Evolutionary conservation across 1,140 invertebrate species (phyloP).

Genomic region (Rhysida immarginata): DNA sequence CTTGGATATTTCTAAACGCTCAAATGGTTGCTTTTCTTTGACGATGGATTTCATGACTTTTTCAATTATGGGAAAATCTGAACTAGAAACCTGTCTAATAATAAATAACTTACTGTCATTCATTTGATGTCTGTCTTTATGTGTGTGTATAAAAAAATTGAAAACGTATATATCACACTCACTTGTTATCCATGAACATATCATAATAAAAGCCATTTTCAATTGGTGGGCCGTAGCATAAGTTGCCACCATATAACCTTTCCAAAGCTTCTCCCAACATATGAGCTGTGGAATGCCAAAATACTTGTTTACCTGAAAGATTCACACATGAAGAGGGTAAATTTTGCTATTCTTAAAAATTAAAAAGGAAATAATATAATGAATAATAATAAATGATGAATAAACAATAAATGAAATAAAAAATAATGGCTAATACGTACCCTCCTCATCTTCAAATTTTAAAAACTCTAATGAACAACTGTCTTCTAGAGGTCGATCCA

Average conservation of each 20-base stretch:
- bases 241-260: conserved; percentile 82
- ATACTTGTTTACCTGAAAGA: conserved; percentile 85
- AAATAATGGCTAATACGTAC: no score
- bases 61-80: conserved; percentile 77
- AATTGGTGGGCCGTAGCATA: conserved; percentile 97
- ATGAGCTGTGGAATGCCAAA: conserved; percentile 98
- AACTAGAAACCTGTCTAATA: conserved; percentile 59
- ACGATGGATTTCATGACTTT: conserved; percentile 66
- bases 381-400: no score
- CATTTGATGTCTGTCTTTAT: no score
- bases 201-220: conserved; percentile 98
- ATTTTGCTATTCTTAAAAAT: no score
- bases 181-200: conserved; percentile 71
- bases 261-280: conserved; percentile 95
- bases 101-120: no score
- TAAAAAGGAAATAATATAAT: no score
- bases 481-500: conserved; percentile 83
- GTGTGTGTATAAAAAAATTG: not conserved
- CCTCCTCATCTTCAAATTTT: conserved; percentile 89
- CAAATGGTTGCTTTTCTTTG: conserved; percentile 93
- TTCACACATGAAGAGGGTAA: no score
- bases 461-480: conserved; percentile 70
- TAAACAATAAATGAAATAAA: no score
- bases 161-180: conserved; percentile 31
- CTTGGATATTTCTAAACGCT: conserved; percentile 89